These are phyloP conservation scores for Thecophora atra DNA, from an alignment of 2,888 invertebrate genomes.

Conservation along the genomic window DNA sequence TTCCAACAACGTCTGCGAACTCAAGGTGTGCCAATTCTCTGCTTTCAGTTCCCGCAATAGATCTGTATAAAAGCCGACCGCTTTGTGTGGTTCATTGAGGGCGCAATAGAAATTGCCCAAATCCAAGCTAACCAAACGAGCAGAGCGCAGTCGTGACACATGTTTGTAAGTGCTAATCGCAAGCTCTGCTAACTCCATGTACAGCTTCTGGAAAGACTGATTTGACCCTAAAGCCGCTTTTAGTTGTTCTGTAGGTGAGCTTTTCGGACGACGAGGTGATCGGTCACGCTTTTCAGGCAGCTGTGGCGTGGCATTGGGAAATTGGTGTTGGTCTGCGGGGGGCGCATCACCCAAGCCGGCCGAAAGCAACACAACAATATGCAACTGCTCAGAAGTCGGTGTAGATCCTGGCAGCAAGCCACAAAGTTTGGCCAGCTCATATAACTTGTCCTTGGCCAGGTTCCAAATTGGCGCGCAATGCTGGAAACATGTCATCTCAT, in stretches of 20 bases:
- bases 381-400: slow-evolving; percentile 87
- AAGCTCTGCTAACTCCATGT: slow-evolving; percentile 91
- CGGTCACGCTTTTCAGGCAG: slow-evolving; percentile 61
- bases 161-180: slow-evolving; percentile 98
- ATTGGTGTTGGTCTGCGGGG: slow-evolving; percentile 63
- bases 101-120: slow-evolving; percentile 90
- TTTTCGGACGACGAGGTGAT: slow-evolving; percentile 67
- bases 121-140: slow-evolving; percentile 87
- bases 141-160: slow-evolving; percentile 82
- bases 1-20: slow-evolving; percentile 83
- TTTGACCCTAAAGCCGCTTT: slow-evolving; percentile 92
- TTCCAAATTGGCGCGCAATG: slow-evolving; percentile 89
- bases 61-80: slow-evolving; percentile 88
- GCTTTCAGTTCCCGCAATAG: slow-evolving; percentile 85
- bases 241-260: slow-evolving; percentile 78
- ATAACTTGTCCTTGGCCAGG: slow-evolving; percentile 82
- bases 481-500: slow-evolving; percentile 79
- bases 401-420: slow-evolving; percentile 86
- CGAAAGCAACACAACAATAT: slow-evolving; percentile 88
- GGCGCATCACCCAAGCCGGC: slow-evolving; percentile 89
- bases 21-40: slow-evolving; percentile 87
- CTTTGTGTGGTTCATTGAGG: slow-evolving; percentile 85
- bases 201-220: slow-evolving; percentile 87
- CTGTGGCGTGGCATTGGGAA: slow-evolving; percentile 59
- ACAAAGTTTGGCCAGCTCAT: slow-evolving; percentile 85